These are phyloP conservation scores for Cirrhinus molitorella DNA, from an alignment of 2,797 vertebrate species.

Conservation along the genomic window DNA sequence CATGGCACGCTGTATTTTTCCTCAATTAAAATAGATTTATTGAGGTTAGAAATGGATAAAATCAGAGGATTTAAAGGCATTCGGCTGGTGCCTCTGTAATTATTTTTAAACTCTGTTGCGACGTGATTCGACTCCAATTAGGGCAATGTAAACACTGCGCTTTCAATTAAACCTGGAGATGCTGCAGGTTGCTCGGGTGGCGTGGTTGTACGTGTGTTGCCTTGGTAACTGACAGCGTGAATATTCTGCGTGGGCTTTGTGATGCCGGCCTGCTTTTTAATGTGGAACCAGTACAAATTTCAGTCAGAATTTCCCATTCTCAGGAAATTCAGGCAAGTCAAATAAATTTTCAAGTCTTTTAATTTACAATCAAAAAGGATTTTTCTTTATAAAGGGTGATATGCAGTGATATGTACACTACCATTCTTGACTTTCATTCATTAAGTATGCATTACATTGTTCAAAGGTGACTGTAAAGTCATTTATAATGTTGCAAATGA, in stretches of 20 bases:
- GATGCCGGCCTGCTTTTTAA: slow-evolving; percentile 14
- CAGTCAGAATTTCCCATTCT: background rate
- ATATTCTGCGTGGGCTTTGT: slow-evolving; percentile 32
- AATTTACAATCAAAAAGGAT: too few species aligned
- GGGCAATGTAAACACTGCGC: slow-evolving; percentile 47
- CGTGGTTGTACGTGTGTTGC: slow-evolving; percentile 38
- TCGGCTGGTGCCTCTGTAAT: slow-evolving; percentile 21
- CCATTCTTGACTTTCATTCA: too few species aligned
- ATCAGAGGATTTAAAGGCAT: background rate
- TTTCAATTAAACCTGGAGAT: slow-evolving; percentile 54
- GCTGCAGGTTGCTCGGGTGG: slow-evolving; percentile 34
- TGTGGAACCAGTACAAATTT: slow-evolving; percentile 5
- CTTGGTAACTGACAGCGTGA: slow-evolving; percentile 48
- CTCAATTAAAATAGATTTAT: slow-evolving; percentile 4
- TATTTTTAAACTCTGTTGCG: slow-evolving; percentile 46
- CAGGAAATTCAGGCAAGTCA: background rate
- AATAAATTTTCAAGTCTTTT: too few species aligned
- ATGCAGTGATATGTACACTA: too few species aligned
- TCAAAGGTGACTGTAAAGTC: too few species aligned
- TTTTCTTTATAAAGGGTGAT: too few species aligned
- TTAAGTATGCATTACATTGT: too few species aligned
- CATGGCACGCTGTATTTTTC: background rate
- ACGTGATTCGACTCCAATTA: slow-evolving; percentile 47
- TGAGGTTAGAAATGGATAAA: slow-evolving; percentile 1
- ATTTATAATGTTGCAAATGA: too few species aligned